Evolutionary conservation across 2,113 vertebrate species (phyloP).

Genomic region (Tylochromis polylepis): DNA sequence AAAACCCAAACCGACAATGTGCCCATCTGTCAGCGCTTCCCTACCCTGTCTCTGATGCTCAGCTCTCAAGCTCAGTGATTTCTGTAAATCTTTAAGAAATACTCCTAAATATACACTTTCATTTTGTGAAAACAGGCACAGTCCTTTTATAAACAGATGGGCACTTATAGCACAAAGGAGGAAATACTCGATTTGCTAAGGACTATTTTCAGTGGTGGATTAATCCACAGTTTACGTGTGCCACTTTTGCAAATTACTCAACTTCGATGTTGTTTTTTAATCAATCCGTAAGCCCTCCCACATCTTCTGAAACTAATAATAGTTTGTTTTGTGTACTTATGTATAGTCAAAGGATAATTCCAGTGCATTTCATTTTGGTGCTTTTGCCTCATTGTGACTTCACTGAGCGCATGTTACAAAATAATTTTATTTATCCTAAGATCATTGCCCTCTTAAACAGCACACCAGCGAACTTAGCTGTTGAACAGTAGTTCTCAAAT

Average conservation of each 20-base stretch:
- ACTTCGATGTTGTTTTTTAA: neutral
- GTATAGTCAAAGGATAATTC: neutral
- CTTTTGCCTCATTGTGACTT: neutral
- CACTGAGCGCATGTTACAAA: neutral
- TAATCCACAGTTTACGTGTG: neutral
- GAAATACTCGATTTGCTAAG: neutral
- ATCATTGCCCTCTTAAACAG: neutral
- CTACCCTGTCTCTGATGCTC: neutral
- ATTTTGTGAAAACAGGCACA: neutral
- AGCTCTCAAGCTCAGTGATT: neutral
- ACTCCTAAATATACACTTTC: neutral
- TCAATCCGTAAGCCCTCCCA: neutral
- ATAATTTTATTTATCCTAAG: neutral
- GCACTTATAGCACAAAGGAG: neutral
- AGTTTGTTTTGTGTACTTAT: neutral
- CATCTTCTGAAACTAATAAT: neutral
- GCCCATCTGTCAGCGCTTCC: neutral
- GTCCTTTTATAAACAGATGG: neutral
- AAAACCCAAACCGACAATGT: neutral
- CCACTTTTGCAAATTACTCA: neutral
- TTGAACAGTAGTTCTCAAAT: rapidly evolving
- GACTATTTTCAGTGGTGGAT: neutral
- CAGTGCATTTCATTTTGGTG: neutral
- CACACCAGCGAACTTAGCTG: neutral
- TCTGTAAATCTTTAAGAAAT: neutral